Evolutionary conservation across 2,888 invertebrate genomes (phyloP).

Genomic region (Trachelus troglodyta): DNA sequence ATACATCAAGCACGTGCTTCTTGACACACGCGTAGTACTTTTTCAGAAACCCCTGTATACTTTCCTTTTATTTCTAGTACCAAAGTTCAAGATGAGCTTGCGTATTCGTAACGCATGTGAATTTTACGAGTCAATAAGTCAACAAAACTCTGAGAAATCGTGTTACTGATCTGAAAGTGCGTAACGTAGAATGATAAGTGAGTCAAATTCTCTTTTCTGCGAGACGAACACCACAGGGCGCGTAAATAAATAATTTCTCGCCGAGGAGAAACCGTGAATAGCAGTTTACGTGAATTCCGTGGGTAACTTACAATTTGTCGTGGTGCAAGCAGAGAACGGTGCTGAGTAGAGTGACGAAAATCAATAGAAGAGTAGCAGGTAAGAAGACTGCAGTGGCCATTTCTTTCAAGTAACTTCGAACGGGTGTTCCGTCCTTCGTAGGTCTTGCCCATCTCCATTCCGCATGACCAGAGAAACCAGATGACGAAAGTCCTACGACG

Average conservation of each 20-base stretch:
- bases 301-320: slow-evolving; percentile 78
- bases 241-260: too few species aligned
- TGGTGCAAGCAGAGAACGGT: slow-evolving; percentile 81
- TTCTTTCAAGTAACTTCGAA: slow-evolving; percentile 77
- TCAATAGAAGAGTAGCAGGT: slow-evolving; percentile 75
- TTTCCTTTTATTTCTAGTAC: too few species aligned
- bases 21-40: neutral
- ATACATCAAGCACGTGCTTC: slow-evolving; percentile 30
- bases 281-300: neutral
- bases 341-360: slow-evolving; percentile 76
- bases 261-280: too few species aligned
- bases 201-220: too few species aligned
- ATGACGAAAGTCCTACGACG: slow-evolving; percentile 52
- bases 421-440: slow-evolving; percentile 72
- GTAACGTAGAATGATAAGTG: too few species aligned
- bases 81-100: too few species aligned
- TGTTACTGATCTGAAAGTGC: too few species aligned
- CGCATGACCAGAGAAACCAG: slow-evolving; percentile 57
- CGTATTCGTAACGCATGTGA: too few species aligned
- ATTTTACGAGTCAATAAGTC: too few species aligned
- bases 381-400: slow-evolving; percentile 77
- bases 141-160: too few species aligned
- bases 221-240: too few species aligned
- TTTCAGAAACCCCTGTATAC: too few species aligned
- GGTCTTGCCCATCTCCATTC: slow-evolving; percentile 75